Evolutionary conservation across 2,888 invertebrate species (phyloP).

Genomic region (Orthonychiurus folsomi): DNA sequence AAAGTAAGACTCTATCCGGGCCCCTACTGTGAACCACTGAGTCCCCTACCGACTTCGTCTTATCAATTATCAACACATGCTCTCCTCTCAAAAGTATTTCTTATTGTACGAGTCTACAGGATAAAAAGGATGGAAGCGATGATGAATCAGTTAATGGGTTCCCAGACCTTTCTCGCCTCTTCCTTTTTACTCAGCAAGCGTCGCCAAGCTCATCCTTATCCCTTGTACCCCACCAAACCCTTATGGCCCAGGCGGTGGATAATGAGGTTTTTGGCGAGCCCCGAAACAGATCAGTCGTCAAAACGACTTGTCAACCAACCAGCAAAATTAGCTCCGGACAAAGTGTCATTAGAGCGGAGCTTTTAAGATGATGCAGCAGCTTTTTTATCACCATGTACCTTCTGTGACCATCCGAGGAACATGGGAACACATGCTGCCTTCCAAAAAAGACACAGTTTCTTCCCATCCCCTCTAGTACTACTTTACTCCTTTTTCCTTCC

Average conservation of each 20-base stretch:
- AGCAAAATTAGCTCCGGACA: not conserved
- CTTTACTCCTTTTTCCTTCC: not conserved
- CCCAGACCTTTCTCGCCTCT: no score
- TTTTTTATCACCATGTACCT: not conserved
- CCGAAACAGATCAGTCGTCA: not conserved
- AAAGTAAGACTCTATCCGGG: no score
- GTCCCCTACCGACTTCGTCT: no score
- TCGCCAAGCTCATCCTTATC: no score
- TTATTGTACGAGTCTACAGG: no score
- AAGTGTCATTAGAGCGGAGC: not conserved
- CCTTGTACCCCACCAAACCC: no score
- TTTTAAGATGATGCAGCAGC: not conserved
- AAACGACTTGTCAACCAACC: not conserved
- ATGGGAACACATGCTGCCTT: not conserved
- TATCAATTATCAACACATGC: conserved; percentile 4
- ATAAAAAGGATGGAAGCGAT: not conserved
- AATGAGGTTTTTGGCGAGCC: not conserved
- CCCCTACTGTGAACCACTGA: no score
- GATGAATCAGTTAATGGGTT: not conserved
- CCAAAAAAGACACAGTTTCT: not conserved
- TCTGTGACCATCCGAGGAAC: not conserved
- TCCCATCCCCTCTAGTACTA: not conserved
- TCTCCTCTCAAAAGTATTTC: conserved; percentile 1
- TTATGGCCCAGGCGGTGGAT: not conserved
- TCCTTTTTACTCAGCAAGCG: no score